Percentiles rank a stretch among this genome's conserved stretches.
phyloP scores from a whole-genome alignment of 2,888 invertebrate genomes.

The Morpho helenor region DNA sequence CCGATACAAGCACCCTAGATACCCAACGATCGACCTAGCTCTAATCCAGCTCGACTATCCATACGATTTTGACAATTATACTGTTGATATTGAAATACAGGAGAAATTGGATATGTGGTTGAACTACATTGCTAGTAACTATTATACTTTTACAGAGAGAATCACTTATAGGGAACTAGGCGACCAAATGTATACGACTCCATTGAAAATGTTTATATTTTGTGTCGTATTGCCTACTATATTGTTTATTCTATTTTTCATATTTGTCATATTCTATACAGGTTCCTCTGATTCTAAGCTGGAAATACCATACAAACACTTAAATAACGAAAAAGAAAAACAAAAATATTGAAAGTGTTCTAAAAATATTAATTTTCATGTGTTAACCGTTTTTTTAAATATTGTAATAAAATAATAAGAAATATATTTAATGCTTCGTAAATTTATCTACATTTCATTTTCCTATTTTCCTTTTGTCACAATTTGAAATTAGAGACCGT shows the following conservation, averaged over 20 bases:
- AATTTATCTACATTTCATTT: too few species aligned
- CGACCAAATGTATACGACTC: conserved; percentile 22
- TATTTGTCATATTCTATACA: conserved; percentile 27
- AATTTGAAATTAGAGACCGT: too few species aligned
- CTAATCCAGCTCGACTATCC: conserved; percentile 18
- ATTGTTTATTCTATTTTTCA: conserved; percentile 27
- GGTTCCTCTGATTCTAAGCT: conserved; percentile 17
- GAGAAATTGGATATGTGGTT: conserved; percentile 22
- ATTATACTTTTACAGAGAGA: background rate
- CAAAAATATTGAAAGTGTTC: too few species aligned
- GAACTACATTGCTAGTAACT: conserved; percentile 1
- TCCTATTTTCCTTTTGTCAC: too few species aligned
- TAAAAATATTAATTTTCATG: too few species aligned
- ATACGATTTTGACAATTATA: conserved; percentile 13
- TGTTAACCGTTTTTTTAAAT: too few species aligned
- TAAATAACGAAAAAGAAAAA: conserved; percentile 18
- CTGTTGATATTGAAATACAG: conserved; percentile 7
- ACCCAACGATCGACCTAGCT: conserved; percentile 17
- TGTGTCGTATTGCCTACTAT: conserved; percentile 25
- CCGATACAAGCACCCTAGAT: conserved; percentile 20
- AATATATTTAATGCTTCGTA: too few species aligned
- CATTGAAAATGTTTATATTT: conserved; percentile 25
- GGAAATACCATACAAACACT: conserved; percentile 21
- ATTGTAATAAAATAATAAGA: too few species aligned
- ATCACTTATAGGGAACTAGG: background rate